These are phyloP conservation scores for Gnathonemus echidnorhynchus DNA, from an alignment of 2,113 vertebrate species.

Conservation along the genomic window DNA sequence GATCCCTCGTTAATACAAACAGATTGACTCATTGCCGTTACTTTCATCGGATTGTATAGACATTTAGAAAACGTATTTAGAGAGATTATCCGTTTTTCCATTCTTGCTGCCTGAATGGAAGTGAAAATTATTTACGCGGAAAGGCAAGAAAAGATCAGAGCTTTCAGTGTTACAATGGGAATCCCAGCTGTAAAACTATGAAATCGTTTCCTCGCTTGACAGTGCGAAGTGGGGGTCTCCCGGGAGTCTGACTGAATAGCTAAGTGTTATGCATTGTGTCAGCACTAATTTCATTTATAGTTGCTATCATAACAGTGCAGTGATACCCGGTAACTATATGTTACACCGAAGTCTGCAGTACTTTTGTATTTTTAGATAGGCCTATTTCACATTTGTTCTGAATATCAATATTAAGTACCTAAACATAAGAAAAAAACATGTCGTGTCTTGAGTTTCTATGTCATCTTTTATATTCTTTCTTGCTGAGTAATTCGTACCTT, in stretches of 20 bases:
- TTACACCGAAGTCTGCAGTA: background rate
- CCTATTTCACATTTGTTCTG: background rate
- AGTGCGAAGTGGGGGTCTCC: background rate
- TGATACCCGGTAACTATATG: background rate
- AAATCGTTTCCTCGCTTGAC: background rate
- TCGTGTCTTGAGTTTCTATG: background rate
- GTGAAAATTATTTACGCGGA: background rate
- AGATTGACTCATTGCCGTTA: background rate
- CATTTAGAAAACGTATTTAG: background rate
- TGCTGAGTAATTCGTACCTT: background rate
- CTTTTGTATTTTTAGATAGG: background rate
- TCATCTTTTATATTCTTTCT: background rate
- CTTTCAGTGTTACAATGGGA: background rate
- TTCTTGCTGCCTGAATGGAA: background rate
- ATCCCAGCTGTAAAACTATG: background rate
- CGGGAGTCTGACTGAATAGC: background rate
- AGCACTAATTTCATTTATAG: background rate
- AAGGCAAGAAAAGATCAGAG: background rate
- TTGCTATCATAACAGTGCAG: constrained; percentile 1
- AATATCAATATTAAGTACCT: background rate
- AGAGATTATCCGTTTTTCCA: background rate
- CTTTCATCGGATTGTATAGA: background rate
- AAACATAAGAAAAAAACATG: background rate
- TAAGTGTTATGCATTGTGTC: background rate
- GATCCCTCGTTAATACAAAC: background rate